These are phyloP conservation scores for Conomelus anceps DNA, from an alignment of 2,888 invertebrate species.

Conservation along the genomic window DNA sequence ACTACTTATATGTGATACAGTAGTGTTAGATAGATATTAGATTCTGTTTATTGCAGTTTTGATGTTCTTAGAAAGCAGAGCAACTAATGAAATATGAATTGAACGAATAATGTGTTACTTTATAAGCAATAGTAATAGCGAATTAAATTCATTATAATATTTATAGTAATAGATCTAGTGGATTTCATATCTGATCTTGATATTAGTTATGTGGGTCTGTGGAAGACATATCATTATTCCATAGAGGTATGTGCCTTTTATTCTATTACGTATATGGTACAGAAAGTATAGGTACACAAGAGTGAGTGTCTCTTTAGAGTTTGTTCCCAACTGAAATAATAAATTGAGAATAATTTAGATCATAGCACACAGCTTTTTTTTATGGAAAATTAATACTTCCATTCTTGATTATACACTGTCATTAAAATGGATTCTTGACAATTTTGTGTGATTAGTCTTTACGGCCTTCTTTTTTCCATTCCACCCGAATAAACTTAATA, in stretches of 20 bases:
- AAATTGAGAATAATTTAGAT: neutral
- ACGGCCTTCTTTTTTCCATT: neutral
- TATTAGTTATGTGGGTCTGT: neutral
- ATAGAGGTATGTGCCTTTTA: conserved; percentile 7
- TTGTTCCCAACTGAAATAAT: neutral
- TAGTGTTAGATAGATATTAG: neutral
- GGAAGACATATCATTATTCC: conserved; percentile 9
- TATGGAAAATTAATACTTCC: neutral
- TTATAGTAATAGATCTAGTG: neutral
- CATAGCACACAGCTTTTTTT: neutral
- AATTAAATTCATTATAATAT: neutral
- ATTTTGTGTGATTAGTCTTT: neutral
- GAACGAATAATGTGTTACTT: neutral
- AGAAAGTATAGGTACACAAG: neutral
- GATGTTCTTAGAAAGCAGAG: neutral
- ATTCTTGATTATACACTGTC: too few species aligned
- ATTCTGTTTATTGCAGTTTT: neutral
- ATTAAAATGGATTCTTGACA: neutral
- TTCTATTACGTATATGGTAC: neutral
- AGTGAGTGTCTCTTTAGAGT: neutral
- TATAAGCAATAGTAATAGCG: neutral
- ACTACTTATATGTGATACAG: neutral
- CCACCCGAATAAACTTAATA: neutral
- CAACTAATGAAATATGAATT: neutral
- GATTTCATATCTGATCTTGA: neutral